Conservation (phyloP, 2,888 invertebrate species). For the Chloroclystis v-ata region DNA sequence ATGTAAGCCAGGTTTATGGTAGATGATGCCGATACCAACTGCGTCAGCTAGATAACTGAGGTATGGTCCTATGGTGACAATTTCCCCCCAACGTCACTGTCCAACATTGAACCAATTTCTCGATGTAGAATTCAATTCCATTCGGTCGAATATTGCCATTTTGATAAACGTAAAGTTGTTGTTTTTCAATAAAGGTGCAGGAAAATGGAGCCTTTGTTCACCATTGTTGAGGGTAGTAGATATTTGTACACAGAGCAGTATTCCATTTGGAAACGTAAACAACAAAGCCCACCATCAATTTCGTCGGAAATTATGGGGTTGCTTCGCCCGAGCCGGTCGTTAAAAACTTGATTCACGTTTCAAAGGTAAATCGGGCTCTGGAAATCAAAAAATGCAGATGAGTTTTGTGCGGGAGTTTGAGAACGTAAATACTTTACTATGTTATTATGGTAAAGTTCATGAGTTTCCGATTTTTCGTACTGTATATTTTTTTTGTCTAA, state of each 20-base stretch:
- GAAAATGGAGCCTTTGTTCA: too few relatives aligned
- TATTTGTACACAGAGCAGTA: background rate
- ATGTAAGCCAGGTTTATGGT: too few relatives aligned
- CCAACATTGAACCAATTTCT: too few relatives aligned
- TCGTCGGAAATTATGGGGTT: slow-evolving; percentile 1
- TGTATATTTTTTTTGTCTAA: too few relatives aligned
- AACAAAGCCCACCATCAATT: slow-evolving; percentile 1
- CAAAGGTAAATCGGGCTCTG: slow-evolving; percentile 2
- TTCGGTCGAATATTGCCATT: background rate
- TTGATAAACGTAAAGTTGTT: too few relatives aligned
- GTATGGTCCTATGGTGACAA: too few relatives aligned
- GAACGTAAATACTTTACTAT: background rate
- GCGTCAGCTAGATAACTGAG: too few relatives aligned
- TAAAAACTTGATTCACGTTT: slow-evolving; percentile 11
- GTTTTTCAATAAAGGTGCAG: too few relatives aligned
- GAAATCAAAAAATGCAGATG: slow-evolving; percentile 1
- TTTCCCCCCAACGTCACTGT: too few relatives aligned
- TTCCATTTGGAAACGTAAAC: slow-evolving; percentile 1
- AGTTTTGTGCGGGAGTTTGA: background rate
- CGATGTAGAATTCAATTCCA: background rate
- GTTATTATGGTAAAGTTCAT: background rate
- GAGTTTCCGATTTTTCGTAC: too few relatives aligned
- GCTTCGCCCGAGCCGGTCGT: slow-evolving; percentile 1
- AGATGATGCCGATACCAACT: too few relatives aligned
- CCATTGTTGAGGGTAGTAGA: too few relatives aligned